Conservation (phyloP, 1,140 invertebrate species). For the Riptortus pedestris region DNA sequence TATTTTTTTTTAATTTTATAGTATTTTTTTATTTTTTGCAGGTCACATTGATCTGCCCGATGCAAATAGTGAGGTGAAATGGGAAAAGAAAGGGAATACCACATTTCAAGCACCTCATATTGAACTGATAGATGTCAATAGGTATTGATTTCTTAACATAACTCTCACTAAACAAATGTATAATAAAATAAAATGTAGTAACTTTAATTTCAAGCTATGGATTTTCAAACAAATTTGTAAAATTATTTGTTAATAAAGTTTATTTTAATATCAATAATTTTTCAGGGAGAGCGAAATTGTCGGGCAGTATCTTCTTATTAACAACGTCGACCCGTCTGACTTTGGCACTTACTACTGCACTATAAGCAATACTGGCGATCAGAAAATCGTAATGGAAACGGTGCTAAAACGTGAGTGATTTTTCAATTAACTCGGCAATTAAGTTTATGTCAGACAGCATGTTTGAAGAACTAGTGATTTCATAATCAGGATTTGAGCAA, state of each 20-base stretch:
- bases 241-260: too few relatives aligned
- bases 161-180: too few relatives aligned
- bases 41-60: slow-evolving; percentile 55
- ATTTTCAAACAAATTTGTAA: not conserved
- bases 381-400: slow-evolving; percentile 34
- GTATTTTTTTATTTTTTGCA: too few relatives aligned
- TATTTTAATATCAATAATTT: too few relatives aligned
- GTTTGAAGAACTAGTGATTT: not conserved
- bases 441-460: too few relatives aligned
- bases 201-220: too few relatives aligned
- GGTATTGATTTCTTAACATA: not conserved
- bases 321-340: slow-evolving; percentile 47
- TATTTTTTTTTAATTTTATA: too few relatives aligned
- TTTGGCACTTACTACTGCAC: slow-evolving; percentile 56
- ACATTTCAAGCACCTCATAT: slow-evolving; percentile 3
- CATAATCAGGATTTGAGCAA: not conserved
- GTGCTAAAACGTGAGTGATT: slow-evolving; percentile 17
- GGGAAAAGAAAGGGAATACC: slow-evolving; percentile 43
- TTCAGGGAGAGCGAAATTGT: slow-evolving; percentile 56
- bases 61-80: slow-evolving; percentile 52
- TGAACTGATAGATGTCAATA: not conserved
- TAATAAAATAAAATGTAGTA: too few relatives aligned
- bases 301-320: slow-evolving; percentile 54
- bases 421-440: too few relatives aligned
- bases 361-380: slow-evolving; percentile 42